Base-by-base conservation (phyloP, 2,797 vertebrate genomes). In the Danio aesculapii region DNA sequence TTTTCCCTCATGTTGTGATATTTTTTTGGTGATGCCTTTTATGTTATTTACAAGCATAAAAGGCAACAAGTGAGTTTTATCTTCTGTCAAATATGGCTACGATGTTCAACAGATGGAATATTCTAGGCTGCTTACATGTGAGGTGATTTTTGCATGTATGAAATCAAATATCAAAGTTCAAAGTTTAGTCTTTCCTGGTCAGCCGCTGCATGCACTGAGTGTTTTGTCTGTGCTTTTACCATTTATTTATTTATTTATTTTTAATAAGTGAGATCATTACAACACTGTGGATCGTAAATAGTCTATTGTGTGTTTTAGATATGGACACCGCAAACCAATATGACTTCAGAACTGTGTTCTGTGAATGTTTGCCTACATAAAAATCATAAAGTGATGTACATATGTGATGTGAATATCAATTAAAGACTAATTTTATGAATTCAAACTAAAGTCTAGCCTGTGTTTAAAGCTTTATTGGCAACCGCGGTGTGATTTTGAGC, bases 371-470 rank as follows among this genome's bases (percentile, higher is more conserved):
- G 62, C 72, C 16, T 59, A 53, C 30, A 77, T 41, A 13, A 53
- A 74, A 46, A 30, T 64, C 19, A 79, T 70, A 61, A 69, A 68
- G 49, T 83, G 77, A 57, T 85, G 77, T 83, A 77, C 69, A 85
- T 81, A 81, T 49, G 57, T 85, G 69, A 14, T 81, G 69, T 63
- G 76, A 81, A 84, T 77, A 73, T 77, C 4, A 63, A 80, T 80
- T 76, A 77, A 83, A 77, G 44, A 70, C 19, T 73, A 80, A 73
- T 83, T 85, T 83, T 83, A 66, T 81, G 81, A 85, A 85, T 69
- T 78, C 9, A 41, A 57, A 53, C 50, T 53, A 13, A 30, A 55
- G 58, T 44, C 52, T 81, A 71, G 39, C 62, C 58, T 76, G 44
- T 77, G 66, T 61, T 39, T 12, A 46, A 66, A 30, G 16, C 7